Evolutionary conservation across 2,888 invertebrate genomes (phyloP).

Genomic region (Rhingia rostrata): DNA sequence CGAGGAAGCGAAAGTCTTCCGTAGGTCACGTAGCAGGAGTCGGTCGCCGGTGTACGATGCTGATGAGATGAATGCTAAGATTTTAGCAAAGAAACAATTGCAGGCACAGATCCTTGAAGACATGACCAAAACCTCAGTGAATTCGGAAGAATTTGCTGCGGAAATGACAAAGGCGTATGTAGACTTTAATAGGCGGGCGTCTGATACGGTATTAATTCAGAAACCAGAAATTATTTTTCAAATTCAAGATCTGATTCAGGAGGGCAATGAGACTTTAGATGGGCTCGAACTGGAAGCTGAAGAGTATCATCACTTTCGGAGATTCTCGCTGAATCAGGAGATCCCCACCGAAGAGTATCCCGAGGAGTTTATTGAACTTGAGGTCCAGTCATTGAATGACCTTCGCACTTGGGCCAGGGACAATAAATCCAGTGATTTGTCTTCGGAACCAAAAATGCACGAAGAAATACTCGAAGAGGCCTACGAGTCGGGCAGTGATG

Average conservation of each 20-base stretch:
- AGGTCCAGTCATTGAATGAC: constrained; percentile 79
- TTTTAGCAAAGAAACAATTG: constrained; percentile 77
- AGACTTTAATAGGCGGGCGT: constrained; percentile 80
- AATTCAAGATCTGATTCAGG: constrained; percentile 70
- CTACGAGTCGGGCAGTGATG: constrained; percentile 80
- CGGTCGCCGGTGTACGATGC: constrained; percentile 78
- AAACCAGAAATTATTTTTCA: constrained; percentile 77
- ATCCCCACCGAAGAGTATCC: constrained; percentile 81
- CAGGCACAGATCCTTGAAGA: constrained; percentile 79
- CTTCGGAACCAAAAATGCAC: background rate
- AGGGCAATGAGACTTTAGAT: constrained; percentile 72
- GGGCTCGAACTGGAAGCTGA: constrained; percentile 79
- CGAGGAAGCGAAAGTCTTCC: constrained; percentile 79
- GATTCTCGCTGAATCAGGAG: constrained; percentile 81
- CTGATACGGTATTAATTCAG: constrained; percentile 80
- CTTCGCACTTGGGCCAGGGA: constrained; percentile 79
- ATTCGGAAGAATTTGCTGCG: constrained; percentile 79
- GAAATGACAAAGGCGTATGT: constrained; percentile 78
- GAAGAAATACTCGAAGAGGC: constrained; percentile 53
- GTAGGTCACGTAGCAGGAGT: constrained; percentile 80
- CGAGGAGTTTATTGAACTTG: constrained; percentile 79
- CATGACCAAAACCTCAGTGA: constrained; percentile 78
- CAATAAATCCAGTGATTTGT: background rate
- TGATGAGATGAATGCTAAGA: constrained; percentile 75
- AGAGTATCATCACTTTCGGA: constrained; percentile 82